Conservation (phyloP, 53 echinoderm and acorn worm species). For the Arbacia lixula region DNA sequence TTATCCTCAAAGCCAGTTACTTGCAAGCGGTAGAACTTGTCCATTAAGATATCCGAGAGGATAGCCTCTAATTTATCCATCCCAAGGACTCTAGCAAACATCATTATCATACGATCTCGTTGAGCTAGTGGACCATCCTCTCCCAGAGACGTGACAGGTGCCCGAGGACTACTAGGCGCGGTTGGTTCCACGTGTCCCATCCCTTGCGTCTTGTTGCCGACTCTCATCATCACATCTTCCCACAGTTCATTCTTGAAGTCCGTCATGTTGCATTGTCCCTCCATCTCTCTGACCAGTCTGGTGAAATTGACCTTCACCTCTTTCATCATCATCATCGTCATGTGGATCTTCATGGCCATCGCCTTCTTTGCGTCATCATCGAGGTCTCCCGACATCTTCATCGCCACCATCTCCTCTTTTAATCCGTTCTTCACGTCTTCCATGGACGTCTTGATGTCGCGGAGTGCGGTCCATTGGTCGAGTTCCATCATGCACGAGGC, state of each 20-base stretch:
- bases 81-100: too few relatives aligned
- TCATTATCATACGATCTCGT: too few relatives aligned
- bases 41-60: too few relatives aligned
- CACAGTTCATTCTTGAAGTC: not conserved
- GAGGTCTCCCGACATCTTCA: not conserved
- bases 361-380: not conserved
- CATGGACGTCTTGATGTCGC: not conserved
- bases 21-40: too few relatives aligned
- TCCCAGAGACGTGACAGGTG: too few relatives aligned
- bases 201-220: not conserved
- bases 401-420: too few relatives aligned
- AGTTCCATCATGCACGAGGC: constrained; percentile 5
- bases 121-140: too few relatives aligned
- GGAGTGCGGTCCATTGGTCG: not conserved
- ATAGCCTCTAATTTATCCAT: too few relatives aligned
- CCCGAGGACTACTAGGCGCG: too few relatives aligned
- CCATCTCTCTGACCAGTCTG: not conserved
- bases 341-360: not conserved
- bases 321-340: not conserved
- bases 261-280: not conserved
- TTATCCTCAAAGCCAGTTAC: not conserved
- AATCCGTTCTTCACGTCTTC: constrained; percentile 2
- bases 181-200: too few relatives aligned
- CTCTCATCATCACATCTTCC: too few relatives aligned
- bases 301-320: constrained; percentile 26